These are phyloP conservation scores for Ganaspis sp. DNA, from an alignment of 1,140 invertebrate species.

Conservation along the genomic window DNA sequence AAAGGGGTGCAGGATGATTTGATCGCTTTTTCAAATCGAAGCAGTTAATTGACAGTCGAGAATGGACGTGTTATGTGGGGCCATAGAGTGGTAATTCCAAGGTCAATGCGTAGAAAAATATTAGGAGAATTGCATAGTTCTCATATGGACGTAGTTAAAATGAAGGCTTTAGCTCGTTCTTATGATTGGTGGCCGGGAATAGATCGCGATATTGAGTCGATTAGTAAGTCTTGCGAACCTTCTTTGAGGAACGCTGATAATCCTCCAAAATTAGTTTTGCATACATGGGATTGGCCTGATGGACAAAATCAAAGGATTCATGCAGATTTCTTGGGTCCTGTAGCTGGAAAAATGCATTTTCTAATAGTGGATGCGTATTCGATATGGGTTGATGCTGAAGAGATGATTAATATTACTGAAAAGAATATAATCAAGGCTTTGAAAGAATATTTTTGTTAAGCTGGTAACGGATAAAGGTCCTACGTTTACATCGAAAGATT, in stretches of 20 bases:
- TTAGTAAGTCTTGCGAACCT: conserved; percentile 38
- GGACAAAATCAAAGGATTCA: conserved; percentile 23
- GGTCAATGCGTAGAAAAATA: conserved; percentile 49
- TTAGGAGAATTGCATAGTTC: conserved; percentile 67
- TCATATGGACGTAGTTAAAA: conserved; percentile 72
- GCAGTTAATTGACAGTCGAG: conserved; percentile 30
- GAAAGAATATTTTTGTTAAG: too few relatives aligned
- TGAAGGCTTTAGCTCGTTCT: conserved; percentile 68
- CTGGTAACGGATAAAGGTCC: too few relatives aligned
- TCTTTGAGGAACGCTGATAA: conserved; percentile 51
- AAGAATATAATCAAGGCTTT: too few relatives aligned
- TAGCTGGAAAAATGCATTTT: conserved; percentile 34
- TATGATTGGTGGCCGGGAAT: conserved; percentile 74
- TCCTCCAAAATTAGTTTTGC: conserved; percentile 5
- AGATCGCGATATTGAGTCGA: conserved; percentile 68
- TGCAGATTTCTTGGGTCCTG: conserved; percentile 38
- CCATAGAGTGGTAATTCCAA: conserved; percentile 68
- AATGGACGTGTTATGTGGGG: conserved; percentile 50
- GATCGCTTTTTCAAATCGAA: conserved; percentile 22
- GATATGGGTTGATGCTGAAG: too few relatives aligned
- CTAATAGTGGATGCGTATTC: conserved; percentile 35
- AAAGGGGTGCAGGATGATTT: neutral
- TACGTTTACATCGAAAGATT: too few relatives aligned
- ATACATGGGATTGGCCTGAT: conserved; percentile 32
- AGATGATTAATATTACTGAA: too few relatives aligned